These are phyloP conservation scores for Camelus dromedarius DNA, from an alignment of 2,113 vertebrate genomes.

Conservation along the genomic window DNA sequence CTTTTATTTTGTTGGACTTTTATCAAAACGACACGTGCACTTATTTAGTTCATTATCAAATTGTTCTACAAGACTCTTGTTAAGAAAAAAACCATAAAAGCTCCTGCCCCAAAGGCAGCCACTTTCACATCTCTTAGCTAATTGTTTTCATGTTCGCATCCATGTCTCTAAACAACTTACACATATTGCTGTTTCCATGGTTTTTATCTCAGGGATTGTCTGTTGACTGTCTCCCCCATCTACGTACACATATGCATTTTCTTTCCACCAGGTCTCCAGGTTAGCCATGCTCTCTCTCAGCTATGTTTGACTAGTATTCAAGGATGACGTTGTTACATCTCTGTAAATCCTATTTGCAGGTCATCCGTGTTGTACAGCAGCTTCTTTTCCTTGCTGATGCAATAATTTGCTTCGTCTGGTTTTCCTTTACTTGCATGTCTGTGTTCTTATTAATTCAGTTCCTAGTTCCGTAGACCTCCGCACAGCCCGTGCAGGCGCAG, in stretches of 20 bases:
- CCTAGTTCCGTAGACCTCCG: neutral
- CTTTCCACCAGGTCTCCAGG: neutral
- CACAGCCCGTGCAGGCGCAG: neutral
- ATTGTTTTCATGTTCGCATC: neutral
- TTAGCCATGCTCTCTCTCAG: neutral
- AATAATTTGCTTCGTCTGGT: slow-evolving; percentile 3
- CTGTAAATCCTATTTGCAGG: neutral
- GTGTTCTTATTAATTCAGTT: neutral
- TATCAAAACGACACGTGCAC: neutral
- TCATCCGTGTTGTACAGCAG: neutral
- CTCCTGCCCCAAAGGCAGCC: neutral
- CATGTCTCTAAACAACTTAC: neutral
- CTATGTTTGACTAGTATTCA: neutral
- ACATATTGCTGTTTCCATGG: neutral
- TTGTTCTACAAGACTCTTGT: neutral
- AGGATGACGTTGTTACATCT: neutral
- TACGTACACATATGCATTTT: neutral
- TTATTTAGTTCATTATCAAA: neutral
- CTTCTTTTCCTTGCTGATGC: neutral
- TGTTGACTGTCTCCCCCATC: neutral
- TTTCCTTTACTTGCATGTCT: neutral
- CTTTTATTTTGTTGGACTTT: slow-evolving; percentile 29
- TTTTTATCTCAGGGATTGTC: neutral
- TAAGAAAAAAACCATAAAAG: neutral
- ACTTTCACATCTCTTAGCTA: neutral